Evolutionary conservation across 2,113 vertebrate genomes (phyloP).

Genomic region (Alectura lathami): DNA sequence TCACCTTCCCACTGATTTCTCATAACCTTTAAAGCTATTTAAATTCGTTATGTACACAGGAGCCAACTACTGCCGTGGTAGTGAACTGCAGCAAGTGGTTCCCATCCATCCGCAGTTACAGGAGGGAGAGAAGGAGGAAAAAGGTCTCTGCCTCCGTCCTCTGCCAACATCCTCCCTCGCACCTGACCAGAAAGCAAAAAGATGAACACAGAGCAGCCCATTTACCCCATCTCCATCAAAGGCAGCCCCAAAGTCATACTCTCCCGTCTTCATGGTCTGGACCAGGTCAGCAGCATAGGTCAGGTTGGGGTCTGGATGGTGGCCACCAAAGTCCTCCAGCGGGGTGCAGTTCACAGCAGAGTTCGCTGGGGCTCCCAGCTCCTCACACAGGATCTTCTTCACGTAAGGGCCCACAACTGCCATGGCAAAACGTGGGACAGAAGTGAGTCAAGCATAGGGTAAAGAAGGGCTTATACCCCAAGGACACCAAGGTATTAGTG

Average conservation of each 20-base stretch:
- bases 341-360: slow-evolving; percentile 93
- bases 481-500: rapidly evolving
- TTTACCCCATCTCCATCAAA: slow-evolving; percentile 98
- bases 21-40: background rate
- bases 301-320: slow-evolving; percentile 97
- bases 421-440: rapidly evolving
- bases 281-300: slow-evolving; percentile 96
- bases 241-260: slow-evolving; percentile 95
- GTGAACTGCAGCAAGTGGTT: background rate
- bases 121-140: background rate
- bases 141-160: background rate
- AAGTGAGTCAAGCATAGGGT: background rate
- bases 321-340: slow-evolving; percentile 95
- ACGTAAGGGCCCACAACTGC: slow-evolving; percentile 95
- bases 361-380: slow-evolving; percentile 91
- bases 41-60: background rate
- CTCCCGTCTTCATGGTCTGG: slow-evolving; percentile 92
- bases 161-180: background rate
- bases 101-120: background rate
- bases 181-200: background rate
- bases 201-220: background rate
- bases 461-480: background rate
- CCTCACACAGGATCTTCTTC: slow-evolving; percentile 96
- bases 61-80: background rate
- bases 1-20: background rate